phyloP scores from a whole-genome alignment of 2,888 invertebrate species.

The Scaptomyza caliginosa region DNA sequence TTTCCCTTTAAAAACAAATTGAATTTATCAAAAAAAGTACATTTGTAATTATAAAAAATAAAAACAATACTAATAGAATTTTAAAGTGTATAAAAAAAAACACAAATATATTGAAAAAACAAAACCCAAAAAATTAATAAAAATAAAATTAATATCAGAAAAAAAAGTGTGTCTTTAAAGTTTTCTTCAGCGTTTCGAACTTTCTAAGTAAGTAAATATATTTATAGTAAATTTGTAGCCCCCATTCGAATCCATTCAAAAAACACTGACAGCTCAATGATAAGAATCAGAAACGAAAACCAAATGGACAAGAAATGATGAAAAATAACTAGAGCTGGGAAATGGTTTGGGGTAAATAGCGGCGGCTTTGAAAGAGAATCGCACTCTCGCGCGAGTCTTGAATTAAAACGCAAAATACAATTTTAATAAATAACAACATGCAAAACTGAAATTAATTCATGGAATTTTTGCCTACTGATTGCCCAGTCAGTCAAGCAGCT shows the following conservation, averaged over 20 bases:
- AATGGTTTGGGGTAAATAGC: constrained; percentile 33
- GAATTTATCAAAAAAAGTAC: constrained; percentile 55
- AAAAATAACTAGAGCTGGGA: constrained; percentile 51
- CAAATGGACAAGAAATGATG: constrained; percentile 31
- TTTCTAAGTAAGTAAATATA: too few relatives aligned
- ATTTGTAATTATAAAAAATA: constrained; percentile 60
- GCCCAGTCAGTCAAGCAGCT: constrained; percentile 25
- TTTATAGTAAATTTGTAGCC: not conserved
- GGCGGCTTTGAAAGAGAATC: constrained; percentile 69
- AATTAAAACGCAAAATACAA: constrained; percentile 57
- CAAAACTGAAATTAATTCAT: constrained; percentile 84
- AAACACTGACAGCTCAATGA: constrained; percentile 38
- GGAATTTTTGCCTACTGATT: constrained; percentile 74
- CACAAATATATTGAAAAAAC: constrained; percentile 29
- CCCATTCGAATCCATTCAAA: constrained; percentile 26
- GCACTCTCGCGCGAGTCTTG: constrained; percentile 15
- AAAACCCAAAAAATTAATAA: constrained; percentile 36
- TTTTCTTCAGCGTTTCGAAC: too few relatives aligned
- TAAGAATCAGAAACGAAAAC: constrained; percentile 45
- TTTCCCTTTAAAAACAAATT: constrained; percentile 36
- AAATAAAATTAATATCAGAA: constrained; percentile 63
- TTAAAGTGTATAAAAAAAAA: constrained; percentile 57
- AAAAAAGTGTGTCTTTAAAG: not conserved
- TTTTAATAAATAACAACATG: constrained; percentile 83
- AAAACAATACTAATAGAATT: constrained; percentile 61